phyloP scores from a whole-genome alignment of 1,140 invertebrate genomes.

The Euwallacea fornicatus region DNA sequence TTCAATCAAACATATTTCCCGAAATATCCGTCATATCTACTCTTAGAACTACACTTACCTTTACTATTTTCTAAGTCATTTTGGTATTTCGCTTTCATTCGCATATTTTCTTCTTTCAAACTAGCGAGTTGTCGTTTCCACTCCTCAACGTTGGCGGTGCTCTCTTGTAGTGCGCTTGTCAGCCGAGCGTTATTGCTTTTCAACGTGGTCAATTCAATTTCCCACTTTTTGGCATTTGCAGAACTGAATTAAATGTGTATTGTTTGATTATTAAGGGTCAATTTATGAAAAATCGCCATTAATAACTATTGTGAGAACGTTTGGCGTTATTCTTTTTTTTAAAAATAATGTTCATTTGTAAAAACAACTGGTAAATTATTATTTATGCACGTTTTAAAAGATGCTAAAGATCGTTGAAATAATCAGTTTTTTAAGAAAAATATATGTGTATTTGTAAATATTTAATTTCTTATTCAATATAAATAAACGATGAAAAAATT shows the following conservation, averaged over 20 bases:
- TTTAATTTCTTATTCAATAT: not conserved
- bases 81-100: constrained; percentile 76
- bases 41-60: constrained; percentile 49
- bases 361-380: too few relatives aligned
- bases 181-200: constrained; percentile 95
- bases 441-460: not conserved
- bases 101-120: constrained; percentile 93
- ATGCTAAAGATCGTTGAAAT: not conserved
- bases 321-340: not conserved
- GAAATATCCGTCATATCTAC: not conserved
- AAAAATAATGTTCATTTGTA: not conserved
- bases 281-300: too few relatives aligned
- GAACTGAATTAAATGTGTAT: constrained; percentile 66
- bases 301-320: too few relatives aligned
- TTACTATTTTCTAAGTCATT: constrained; percentile 73
- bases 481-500: not conserved
- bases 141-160: constrained; percentile 96
- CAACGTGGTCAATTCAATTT: constrained; percentile 92
- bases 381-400: too few relatives aligned
- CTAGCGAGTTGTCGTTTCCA: constrained; percentile 96
- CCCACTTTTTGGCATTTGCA: constrained; percentile 97
- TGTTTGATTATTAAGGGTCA: not conserved
- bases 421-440: not conserved
- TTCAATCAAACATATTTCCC: too few relatives aligned
- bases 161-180: constrained; percentile 94